Evolutionary conservation across 64 coral and sea anemone species (phyloP), one percentile per base, ranked within the genome.

Genomic region (Porites lutea): DNA sequence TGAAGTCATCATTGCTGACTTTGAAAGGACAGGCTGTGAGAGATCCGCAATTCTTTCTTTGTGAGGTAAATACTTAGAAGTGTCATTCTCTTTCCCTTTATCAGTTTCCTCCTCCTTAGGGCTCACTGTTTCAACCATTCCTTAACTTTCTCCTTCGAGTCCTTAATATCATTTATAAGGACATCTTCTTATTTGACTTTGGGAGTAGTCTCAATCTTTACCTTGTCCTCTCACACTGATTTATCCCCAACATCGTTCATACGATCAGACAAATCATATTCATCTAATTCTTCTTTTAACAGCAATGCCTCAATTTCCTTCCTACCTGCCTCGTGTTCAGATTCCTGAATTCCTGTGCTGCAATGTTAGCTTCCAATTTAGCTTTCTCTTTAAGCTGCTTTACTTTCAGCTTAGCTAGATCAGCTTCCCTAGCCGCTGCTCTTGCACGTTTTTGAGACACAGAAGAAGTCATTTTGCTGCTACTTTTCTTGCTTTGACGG

Each of bases 381-480:
- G 62, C 0, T 15, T 61, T 82, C 8, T 58, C 79, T 59, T 82
- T 82, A 8, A 82, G 53, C 44, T 82, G 79, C 54, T 82, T 21
- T 13, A 82, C 79, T 82, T 63, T 82, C 59, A 82, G 47, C 47
- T 82, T 62, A 1, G 79, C 79, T 44, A 63, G 27, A 44, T 62
- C 12, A 43, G 57, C 55, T 82, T 82, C 27, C 62, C 79, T 58
- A 9, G 57, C 19, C 6, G 53, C 53, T 22, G 10, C 16, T 63
- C 21, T 82, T 61, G 15, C 79, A 2, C 54, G 3, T n/a, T 70
- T 8, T 14, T 2, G 57, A 10, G 65, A 54, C 3, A 6, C 19
- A 12, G 21, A 79, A 1, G 54, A 70, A 20, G 19, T 70, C 8
- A 21, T 23, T 21, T 20, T 19, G 20, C 66, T 44, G 6, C 66